phyloP scores from a whole-genome alignment of 2,797 vertebrate species.

The Vespertilio murinus region DNA sequence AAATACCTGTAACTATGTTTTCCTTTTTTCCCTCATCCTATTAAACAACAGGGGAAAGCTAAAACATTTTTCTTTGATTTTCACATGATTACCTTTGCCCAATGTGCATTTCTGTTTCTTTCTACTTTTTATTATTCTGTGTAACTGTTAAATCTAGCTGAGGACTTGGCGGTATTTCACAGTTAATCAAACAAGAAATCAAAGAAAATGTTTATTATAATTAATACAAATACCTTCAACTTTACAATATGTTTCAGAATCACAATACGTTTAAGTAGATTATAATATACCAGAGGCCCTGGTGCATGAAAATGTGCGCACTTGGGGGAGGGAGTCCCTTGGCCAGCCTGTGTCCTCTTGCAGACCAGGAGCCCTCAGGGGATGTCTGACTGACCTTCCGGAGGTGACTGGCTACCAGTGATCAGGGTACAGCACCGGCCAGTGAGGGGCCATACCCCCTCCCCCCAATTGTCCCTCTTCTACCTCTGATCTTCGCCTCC shows the following conservation, averaged over 20 bases:
- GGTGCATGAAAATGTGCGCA: too few species aligned
- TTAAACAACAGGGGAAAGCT: not conserved
- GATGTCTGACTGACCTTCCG: too few species aligned
- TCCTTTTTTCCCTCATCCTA: not conserved
- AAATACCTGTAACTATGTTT: not conserved
- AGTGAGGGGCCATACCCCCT: too few species aligned
- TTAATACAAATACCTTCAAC: not conserved
- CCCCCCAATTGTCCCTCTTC: too few species aligned
- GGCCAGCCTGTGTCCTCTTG: too few species aligned
- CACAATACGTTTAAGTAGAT: not conserved
- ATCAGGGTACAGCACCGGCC: too few species aligned
- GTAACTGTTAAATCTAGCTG: not conserved
- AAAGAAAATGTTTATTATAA: not conserved
- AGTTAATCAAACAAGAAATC: not conserved
- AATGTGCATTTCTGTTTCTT: not conserved
- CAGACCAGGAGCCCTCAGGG: too few species aligned
- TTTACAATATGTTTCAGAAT: not conserved
- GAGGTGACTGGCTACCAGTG: too few species aligned
- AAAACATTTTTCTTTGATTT: not conserved
- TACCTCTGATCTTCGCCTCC: rapidly evolving
- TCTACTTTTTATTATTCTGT: not conserved
- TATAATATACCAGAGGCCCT: not conserved
- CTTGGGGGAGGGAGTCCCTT: too few species aligned
- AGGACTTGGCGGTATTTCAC: not conserved
- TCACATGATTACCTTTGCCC: not conserved